Conservation (phyloP, 2,113 vertebrate species). For the Oryzias melastigma region DNA sequence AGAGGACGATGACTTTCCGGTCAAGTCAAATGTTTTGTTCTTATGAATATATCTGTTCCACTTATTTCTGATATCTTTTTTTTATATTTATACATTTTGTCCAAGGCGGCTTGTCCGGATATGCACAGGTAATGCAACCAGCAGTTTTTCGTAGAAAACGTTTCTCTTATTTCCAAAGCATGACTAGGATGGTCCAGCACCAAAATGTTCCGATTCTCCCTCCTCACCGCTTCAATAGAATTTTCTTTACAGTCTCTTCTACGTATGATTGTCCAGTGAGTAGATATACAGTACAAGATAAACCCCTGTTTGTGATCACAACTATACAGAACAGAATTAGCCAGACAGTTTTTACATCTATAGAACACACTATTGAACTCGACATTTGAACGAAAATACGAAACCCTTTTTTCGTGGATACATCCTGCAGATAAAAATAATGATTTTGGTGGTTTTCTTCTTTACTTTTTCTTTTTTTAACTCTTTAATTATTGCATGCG, state of each 20-base stretch:
- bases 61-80: slow-evolving; percentile 7
- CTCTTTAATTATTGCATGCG: slow-evolving; percentile 79
- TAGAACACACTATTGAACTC: slow-evolving; percentile 75
- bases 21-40: slow-evolving; percentile 29
- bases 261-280: slow-evolving; percentile 76
- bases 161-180: slow-evolving; percentile 41
- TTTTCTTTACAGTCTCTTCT: slow-evolving; percentile 68
- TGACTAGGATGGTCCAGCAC: slow-evolving; percentile 55
- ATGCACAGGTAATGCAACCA: slow-evolving; percentile 39
- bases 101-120: slow-evolving; percentile 30
- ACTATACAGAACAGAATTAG: slow-evolving; percentile 75
- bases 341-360: slow-evolving; percentile 77
- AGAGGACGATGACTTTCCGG: slow-evolving; percentile 31
- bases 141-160: slow-evolving; percentile 50
- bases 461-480: slow-evolving; percentile 43
- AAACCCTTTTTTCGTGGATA: slow-evolving; percentile 65
- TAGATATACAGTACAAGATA: slow-evolving; percentile 78
- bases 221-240: slow-evolving; percentile 44
- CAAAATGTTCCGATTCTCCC: slow-evolving; percentile 44
- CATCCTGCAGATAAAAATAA: slow-evolving; percentile 70
- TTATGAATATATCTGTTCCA: slow-evolving; percentile 19
- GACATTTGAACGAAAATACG: slow-evolving; percentile 74
- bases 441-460: slow-evolving; percentile 57
- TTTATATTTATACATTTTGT: slow-evolving; percentile 34
- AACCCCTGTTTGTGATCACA: slow-evolving; percentile 75